Evolutionary conservation across 2,888 invertebrate species (phyloP), one percentile per base, ranked within the genome.

Genomic region (Drosophila villosipedis): DNA sequence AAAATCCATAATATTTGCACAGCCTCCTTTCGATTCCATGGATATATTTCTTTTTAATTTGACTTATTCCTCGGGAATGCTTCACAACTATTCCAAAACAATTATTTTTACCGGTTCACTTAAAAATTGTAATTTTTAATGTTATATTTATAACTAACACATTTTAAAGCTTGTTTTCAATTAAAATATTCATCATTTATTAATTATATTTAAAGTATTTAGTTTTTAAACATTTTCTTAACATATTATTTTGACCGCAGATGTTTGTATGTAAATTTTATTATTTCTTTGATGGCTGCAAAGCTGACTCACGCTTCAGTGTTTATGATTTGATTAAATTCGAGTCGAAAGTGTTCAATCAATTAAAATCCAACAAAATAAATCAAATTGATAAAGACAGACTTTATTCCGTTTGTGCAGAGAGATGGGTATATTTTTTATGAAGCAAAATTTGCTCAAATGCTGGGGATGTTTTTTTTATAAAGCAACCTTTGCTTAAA

Each of bases 401-500:
- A 50, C 50, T 16, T 50, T 12, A 10, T 19, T 50, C 10, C 5
- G 10, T 19, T 50, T 50, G 30, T 30, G 19, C 10, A 52, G 25
- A 28, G 14, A 37, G 16, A 37, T 37, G 3, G 37, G 7, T 3
- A 47, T 47, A 14, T 47, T 1, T 7, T 22, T 14, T 4, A 22
- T 43, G 22, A 43, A 43, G 22, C 22, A 22, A 22, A 0, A 5
- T 19, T 19, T 9, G 14, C 7, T 77, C 25, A 83, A 14, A 84
- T 57, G 35, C 68, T 37, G 6, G 37, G 6, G 37, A 43, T 43
- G 1, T n/a, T 6, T 22, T 6, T 22, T 22, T 3, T 12, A 31
- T 22, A 6, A 43, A 43, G 16, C 47, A 25, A 25, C 3, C 6
- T 25, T 16, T 4, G 7, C 4, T 78, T 31, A 83, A 14, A 84